These are phyloP conservation scores for Drosophila hamatofila DNA, from an alignment of 2,888 invertebrate genomes.

Conservation along the genomic window DNA sequence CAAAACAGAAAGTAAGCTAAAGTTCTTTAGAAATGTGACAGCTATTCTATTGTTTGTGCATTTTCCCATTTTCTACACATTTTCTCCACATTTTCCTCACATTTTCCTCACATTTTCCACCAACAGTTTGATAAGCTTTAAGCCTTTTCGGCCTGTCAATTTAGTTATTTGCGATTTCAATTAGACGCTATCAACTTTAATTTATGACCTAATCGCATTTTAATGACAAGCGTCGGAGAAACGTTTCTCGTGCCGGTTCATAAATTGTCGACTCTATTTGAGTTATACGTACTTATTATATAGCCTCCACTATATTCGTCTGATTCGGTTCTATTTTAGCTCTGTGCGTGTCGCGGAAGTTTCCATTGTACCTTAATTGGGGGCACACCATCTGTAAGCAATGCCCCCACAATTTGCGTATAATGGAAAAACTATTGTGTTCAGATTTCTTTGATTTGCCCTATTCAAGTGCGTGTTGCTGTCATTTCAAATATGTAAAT, in stretches of 20 bases:
- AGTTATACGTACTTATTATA: slow-evolving; percentile 18
- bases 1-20: slow-evolving; percentile 56
- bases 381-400: slow-evolving; percentile 34
- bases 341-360: slow-evolving; percentile 54
- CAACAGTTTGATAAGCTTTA: slow-evolving; percentile 8
- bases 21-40: slow-evolving; percentile 15
- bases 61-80: background rate
- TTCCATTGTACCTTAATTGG: slow-evolving; percentile 74
- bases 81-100: slow-evolving; percentile 5
- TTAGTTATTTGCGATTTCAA: slow-evolving; percentile 34
- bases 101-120: no score
- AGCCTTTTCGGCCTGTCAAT: slow-evolving; percentile 25
- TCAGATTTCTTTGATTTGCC: slow-evolving; percentile 32
- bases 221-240: slow-evolving; percentile 33
- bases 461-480: background rate
- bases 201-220: slow-evolving; percentile 46
- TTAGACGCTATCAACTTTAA: slow-evolving; percentile 39
- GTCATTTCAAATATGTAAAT: background rate
- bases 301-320: slow-evolving; percentile 7
- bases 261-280: slow-evolving; percentile 35
- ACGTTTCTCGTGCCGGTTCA: slow-evolving; percentile 20
- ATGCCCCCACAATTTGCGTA: slow-evolving; percentile 37
- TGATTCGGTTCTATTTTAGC: slow-evolving; percentile 6
- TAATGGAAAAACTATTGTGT: slow-evolving; percentile 46
- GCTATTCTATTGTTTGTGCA: slow-evolving; percentile 1